Evolutionary conservation across 2,113 vertebrate species (phyloP).

Genomic region (Orycteropus afer): DNA sequence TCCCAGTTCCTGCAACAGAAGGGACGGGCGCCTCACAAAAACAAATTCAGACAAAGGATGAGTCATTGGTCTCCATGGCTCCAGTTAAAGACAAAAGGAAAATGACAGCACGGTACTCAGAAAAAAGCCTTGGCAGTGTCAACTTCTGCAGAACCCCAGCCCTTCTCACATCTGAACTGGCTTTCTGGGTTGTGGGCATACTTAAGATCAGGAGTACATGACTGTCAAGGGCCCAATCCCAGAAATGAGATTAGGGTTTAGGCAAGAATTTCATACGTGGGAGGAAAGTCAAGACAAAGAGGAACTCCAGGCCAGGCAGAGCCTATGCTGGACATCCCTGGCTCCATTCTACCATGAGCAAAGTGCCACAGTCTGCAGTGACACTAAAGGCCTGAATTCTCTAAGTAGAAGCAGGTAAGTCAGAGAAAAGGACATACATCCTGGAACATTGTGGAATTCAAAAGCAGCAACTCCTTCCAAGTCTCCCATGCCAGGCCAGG

Average conservation of each 20-base stretch:
- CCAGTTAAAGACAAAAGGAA: background rate
- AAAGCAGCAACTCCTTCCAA: background rate
- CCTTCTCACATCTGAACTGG: background rate
- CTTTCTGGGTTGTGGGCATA: background rate
- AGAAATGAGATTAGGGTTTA: background rate
- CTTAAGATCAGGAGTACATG: background rate
- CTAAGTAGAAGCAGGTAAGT: background rate
- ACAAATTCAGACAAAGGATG: background rate
- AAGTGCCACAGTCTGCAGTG: background rate
- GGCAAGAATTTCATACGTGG: too few species aligned
- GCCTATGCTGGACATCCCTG: too few species aligned
- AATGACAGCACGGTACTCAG: background rate
- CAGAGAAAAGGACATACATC: background rate
- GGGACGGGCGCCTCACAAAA: background rate
- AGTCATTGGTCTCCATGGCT: background rate
- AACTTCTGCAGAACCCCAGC: background rate
- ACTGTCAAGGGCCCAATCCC: background rate
- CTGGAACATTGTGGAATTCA: background rate
- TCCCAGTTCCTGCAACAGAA: background rate
- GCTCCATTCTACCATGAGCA: background rate
- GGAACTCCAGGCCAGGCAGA: background rate
- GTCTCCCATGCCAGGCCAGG: background rate
- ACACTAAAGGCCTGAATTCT: background rate
- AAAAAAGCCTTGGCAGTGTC: background rate
- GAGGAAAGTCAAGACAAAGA: background rate